Evolutionary conservation across 2,888 invertebrate species (phyloP), one percentile per base, ranked within the genome.

Genomic region (Brachypalpus laphriformis): DNA sequence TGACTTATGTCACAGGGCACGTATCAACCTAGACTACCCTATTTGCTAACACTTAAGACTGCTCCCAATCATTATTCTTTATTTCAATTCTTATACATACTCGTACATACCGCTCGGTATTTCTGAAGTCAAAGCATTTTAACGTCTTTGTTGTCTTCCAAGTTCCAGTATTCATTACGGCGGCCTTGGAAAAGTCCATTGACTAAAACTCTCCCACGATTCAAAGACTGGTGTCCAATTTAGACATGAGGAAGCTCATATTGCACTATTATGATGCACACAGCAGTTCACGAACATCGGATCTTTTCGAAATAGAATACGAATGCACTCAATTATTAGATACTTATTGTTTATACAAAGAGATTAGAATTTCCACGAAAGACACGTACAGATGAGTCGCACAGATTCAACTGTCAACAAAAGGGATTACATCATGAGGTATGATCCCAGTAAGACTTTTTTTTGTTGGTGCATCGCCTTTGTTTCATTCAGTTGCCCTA

Each of bases 321-420:
- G 9, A n/a, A 28, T 28, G 37, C 49, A 34, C 6, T 14, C 14
- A 18, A 9, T 34, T 34, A 25, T 65, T 31, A 47, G 34, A 65
- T 65, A 20, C 8, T 42, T 51, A 54, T 22, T 40, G 11, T 37
- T n/a, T 51, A 9, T 9, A 18, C 9, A 49, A 42, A 34, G 25
- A 49, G 70, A 70, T 70, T 77, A 54, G 51, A 61, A 63, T 77
- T 63, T 63, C 77, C 16, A 8, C 25, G 45, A 63, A 25, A 70
- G 54, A 49, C 61, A 40, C 57, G 28, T 42, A 11, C 31, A 34
- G 16, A 61, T 18, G 18, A 45, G 14, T 40, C 66, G 11, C 37
- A n/a, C n/a, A 49, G 9, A 56, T 68, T 56, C 51, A 34, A 70
- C 40, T 82, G 75, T 76, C 82, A 70, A 70, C 75, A 75, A 57